phyloP scores from a whole-genome alignment of 2,797 vertebrate genomes.

The Helicolenus hilgendorfi region DNA sequence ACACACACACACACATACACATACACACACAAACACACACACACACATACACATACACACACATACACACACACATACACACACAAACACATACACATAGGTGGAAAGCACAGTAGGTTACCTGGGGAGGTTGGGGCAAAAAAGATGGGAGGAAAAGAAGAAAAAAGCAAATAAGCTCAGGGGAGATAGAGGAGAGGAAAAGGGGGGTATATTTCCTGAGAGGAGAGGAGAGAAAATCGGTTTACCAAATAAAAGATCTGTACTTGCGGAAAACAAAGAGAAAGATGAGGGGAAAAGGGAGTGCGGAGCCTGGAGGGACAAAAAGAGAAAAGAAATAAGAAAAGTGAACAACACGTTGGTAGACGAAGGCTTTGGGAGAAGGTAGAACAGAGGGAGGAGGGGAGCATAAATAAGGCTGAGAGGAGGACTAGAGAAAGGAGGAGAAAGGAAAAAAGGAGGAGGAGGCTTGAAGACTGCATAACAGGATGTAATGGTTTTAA shows the following conservation, averaged over 20 bases:
- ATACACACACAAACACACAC: constrained; percentile 14
- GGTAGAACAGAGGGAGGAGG: constrained; percentile 29
- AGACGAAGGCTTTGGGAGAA: constrained; percentile 26
- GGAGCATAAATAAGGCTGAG: constrained; percentile 43
- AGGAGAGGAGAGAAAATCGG: constrained; percentile 16
- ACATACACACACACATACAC: constrained; percentile 14
- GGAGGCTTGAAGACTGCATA: constrained; percentile 48
- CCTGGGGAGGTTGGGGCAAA: constrained; percentile 19
- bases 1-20: constrained; percentile 18
- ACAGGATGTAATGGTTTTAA: constrained; percentile 69
- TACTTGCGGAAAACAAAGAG: constrained; percentile 50
- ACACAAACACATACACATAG: constrained; percentile 25
- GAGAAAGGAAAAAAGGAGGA: constrained; percentile 44
- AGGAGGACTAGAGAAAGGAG: constrained; percentile 38
- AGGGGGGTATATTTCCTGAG: constrained; percentile 13
- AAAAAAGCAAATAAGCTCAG: constrained; percentile 45
- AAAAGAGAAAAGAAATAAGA: constrained; percentile 29
- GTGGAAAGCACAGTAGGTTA: constrained; percentile 29
- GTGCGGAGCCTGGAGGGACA: constrained; percentile 8
- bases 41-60: too few species aligned
- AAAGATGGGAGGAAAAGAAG: neutral
- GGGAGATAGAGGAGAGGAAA: constrained; percentile 14
- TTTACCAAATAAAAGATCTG: constrained; percentile 41
- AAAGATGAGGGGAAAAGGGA: constrained; percentile 8
- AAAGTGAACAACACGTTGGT: constrained; percentile 8